phyloP scores from a whole-genome alignment of 2,113 vertebrate species.

The Aegithalos caudatus region DNA sequence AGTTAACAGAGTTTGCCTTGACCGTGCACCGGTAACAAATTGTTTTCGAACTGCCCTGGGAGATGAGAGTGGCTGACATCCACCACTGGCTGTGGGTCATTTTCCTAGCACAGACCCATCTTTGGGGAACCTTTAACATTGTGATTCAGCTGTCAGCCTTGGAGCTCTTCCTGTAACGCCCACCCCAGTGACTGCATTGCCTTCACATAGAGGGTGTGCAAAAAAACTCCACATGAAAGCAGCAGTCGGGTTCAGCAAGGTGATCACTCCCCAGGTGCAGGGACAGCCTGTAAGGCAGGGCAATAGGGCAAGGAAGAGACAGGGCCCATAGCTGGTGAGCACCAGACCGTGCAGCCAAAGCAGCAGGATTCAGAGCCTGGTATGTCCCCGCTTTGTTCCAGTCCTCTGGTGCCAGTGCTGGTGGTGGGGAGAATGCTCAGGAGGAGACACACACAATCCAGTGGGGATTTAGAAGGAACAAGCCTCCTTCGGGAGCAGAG shows the following conservation, averaged over 20 bases:
- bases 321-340: background rate
- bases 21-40: background rate
- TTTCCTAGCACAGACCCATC: background rate
- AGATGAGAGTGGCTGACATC: background rate
- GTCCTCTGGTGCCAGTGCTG: background rate
- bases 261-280: background rate
- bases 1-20: background rate
- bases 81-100: background rate
- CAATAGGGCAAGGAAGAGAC: background rate
- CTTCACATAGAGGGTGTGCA: background rate
- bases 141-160: slow-evolving; percentile 12
- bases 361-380: background rate
- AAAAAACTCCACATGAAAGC: background rate
- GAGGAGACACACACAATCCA: background rate
- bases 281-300: background rate
- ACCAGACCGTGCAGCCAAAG: background rate
- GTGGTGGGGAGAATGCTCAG: background rate
- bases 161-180: background rate
- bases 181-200: background rate
- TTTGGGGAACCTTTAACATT: slow-evolving; percentile 1
- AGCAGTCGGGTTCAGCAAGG: background rate
- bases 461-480: no score
- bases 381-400: background rate
- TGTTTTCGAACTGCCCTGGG: background rate
- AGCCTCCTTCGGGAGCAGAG: background rate